Percentiles rank a stretch among this genome's conserved stretches.
Evolutionary conservation across 23 tunicate genomes (phyloP).

Genomic region (Halocynthia roretzi): DNA sequence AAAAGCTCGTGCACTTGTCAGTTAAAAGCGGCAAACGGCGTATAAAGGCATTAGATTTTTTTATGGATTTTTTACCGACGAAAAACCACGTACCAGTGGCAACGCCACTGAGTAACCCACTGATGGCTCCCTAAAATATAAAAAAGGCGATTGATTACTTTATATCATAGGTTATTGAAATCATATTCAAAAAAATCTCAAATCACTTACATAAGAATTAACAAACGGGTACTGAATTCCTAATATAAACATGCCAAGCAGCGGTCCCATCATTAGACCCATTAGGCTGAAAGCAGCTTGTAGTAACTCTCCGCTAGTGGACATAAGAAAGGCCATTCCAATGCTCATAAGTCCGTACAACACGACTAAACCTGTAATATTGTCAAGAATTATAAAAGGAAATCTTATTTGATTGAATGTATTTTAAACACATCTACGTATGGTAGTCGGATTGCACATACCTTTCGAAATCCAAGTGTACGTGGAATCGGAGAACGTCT

Average conservation of each 20-base stretch:
- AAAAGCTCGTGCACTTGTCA: not conserved
- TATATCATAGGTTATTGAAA: not conserved
- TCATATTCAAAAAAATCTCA: too few species aligned
- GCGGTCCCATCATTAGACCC: constrained; percentile 41
- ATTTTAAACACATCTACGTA: not conserved
- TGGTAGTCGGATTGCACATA: not conserved
- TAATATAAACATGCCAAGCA: constrained; percentile 36
- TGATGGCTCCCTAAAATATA: constrained; percentile 27
- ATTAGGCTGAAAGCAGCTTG: constrained; percentile 56
- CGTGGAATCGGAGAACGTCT: constrained; percentile 4
- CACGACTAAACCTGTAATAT: constrained; percentile 24
- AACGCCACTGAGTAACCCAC: constrained; percentile 23
- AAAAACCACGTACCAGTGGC: constrained; percentile 31
- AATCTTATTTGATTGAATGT: not conserved
- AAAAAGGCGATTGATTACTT: not conserved
- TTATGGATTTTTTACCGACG: constrained; percentile 24
- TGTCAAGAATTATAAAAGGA: not conserved
- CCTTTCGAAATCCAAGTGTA: constrained; percentile 39
- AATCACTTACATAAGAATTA: constrained; percentile 65
- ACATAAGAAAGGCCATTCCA: constrained; percentile 36
- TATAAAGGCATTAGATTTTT: constrained; percentile 8
- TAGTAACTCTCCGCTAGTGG: constrained; percentile 36
- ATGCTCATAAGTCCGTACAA: constrained; percentile 41
- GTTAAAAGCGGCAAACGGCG: constrained; percentile 1
- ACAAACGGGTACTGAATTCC: constrained; percentile 61